phyloP scores from a whole-genome alignment of 2,797 vertebrate genomes.

The Tragopan temminckii region DNA sequence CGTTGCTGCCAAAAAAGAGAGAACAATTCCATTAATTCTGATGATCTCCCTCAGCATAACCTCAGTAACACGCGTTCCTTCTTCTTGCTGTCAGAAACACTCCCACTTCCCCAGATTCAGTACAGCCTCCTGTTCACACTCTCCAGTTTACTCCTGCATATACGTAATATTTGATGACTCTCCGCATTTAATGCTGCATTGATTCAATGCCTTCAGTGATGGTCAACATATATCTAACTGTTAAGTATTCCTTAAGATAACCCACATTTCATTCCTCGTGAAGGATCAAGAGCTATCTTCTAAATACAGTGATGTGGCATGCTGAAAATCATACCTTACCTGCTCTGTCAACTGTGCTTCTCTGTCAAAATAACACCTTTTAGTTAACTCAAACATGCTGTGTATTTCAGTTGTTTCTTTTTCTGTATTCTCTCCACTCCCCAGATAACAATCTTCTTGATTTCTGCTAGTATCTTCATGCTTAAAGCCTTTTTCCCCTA shows the following conservation, averaged over 20 bases:
- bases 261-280: background rate
- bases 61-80: background rate
- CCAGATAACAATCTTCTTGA: constrained; percentile 52
- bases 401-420: background rate
- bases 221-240: background rate
- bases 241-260: background rate
- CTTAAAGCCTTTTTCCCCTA: constrained; percentile 58
- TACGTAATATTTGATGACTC: background rate
- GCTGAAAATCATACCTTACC: background rate
- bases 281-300: background rate
- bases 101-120: background rate
- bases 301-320: background rate
- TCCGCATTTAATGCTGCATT: background rate
- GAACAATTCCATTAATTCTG: background rate
- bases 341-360: background rate
- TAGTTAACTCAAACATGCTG: constrained; percentile 1
- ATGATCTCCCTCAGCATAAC: background rate
- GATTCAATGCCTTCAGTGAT: background rate
- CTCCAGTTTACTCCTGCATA: background rate
- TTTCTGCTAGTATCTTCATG: constrained; percentile 49
- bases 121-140: background rate
- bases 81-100: background rate
- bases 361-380: constrained; percentile 41
- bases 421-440: background rate
- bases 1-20: background rate